Base-by-base conservation (phyloP, 2,113 vertebrate species). In the Seriola quinqueradiata region DNA sequence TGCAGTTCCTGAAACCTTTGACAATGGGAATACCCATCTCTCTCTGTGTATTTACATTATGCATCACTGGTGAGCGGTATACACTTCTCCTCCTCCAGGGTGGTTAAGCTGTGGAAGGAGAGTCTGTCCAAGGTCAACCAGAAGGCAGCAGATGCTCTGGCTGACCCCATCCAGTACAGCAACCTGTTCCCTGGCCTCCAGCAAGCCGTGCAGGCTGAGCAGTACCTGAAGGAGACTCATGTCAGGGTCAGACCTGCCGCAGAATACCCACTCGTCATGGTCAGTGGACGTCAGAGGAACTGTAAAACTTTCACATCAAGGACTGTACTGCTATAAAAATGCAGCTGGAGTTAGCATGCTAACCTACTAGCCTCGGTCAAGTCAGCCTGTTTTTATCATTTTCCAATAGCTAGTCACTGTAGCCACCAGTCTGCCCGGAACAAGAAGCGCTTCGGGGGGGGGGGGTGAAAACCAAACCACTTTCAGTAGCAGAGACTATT, bases 141-240 rank as follows among this genome's bases (percentile, higher is more conserved):
- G 81, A 99, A 98, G 94, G 98, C 98, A 74, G 98, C 97, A 0
- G 97, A 99, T 81, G 98, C 97, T 12, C 95, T 99, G 76, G 98
- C 98, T 60, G 97, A 99, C 87, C 98, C 98, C 59, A 96, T 94
- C 23, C 96, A 98, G 72, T 99, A 99, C 87, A 96, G 97, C 91
- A 99, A 99, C 90, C 95, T 99, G 79, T 99, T 99, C 82, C 96
- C 97, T 65, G 97, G 97, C 40, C 92, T 99, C 79, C 97, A 96
- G 92, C 96, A 98, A 92, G 96, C 97, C 70, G 96, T 97, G 92
- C 87, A 96, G 81, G 97, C 95, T 75, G 97, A 99, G 90, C 95
- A 96, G n/a, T 98, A 95, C 12, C 92, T 98, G 58, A 96, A 96
- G 83, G 94, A 97, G 87, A 97, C 94, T 25, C 95, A 95, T n/a